Conservation (phyloP, 1,140 invertebrate genomes). For the Neodiprion virginianus region DNA sequence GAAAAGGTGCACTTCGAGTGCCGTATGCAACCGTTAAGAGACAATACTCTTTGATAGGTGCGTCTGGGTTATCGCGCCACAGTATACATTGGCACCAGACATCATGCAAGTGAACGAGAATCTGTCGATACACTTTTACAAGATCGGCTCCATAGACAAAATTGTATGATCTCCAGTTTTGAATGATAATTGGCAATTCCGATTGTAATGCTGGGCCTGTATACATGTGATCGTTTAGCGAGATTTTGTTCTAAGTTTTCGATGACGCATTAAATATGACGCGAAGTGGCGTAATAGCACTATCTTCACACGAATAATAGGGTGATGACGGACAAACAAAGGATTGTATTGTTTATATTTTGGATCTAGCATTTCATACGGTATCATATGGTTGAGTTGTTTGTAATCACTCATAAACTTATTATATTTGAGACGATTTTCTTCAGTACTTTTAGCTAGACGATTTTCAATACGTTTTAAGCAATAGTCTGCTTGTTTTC, state of each 20-base stretch:
- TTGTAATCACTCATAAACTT: neutral
- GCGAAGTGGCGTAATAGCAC: constrained; percentile 36
- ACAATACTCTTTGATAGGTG: constrained; percentile 35
- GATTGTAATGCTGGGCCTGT: constrained; percentile 48
- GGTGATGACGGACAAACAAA: constrained; percentile 35
- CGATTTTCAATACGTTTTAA: neutral
- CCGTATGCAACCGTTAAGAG: constrained; percentile 51
- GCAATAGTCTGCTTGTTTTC: too few species aligned
- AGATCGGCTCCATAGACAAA: constrained; percentile 33
- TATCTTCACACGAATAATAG: constrained; percentile 32
- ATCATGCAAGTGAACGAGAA: constrained; percentile 29
- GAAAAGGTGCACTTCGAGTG: constrained; percentile 35
- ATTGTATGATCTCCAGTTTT: constrained; percentile 31
- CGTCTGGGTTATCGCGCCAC: constrained; percentile 23
- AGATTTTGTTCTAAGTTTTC: constrained; percentile 30
- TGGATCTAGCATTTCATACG: constrained; percentile 29
- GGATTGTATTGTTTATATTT: constrained; percentile 23
- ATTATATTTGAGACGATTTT: neutral
- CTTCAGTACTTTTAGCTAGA: neutral
- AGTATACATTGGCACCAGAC: constrained; percentile 20
- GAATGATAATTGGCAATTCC: constrained; percentile 38
- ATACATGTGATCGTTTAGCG: constrained; percentile 42
- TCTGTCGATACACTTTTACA: constrained; percentile 36
- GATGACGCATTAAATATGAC: constrained; percentile 49
- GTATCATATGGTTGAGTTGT: neutral